These are phyloP conservation scores for Myoxocephalus aenaeus DNA, from an alignment of 2,797 vertebrate species.

Conservation along the genomic window DNA sequence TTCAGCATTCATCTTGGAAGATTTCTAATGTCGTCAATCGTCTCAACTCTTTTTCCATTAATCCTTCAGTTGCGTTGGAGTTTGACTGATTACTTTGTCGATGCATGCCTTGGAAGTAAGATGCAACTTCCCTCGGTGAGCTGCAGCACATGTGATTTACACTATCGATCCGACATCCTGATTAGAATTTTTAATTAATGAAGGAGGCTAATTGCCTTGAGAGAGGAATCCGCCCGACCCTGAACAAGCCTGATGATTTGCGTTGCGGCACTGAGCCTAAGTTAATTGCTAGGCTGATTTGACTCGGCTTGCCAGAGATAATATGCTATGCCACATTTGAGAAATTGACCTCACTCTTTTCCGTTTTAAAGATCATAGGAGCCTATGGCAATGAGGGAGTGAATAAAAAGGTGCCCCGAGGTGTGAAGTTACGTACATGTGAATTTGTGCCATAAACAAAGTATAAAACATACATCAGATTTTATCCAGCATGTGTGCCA, in stretches of 20 bases:
- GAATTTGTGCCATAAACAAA: conserved; percentile 57
- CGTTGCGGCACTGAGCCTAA: conserved; percentile 73
- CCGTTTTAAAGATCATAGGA: conserved; percentile 74
- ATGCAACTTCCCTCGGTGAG: conserved; percentile 67
- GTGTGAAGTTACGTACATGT: conserved; percentile 56
- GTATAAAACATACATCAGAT: conserved; percentile 54
- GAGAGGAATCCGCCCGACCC: conserved; percentile 73
- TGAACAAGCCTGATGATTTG: conserved; percentile 76
- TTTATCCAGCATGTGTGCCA: conserved; percentile 42
- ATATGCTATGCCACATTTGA: conserved; percentile 68
- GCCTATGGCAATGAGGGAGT: conserved; percentile 43
- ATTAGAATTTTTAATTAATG: conserved; percentile 87
- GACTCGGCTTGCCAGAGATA: conserved; percentile 75
- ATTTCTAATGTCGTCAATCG: conserved; percentile 50
- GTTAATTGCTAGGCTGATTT: conserved; percentile 80
- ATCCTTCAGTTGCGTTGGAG: conserved; percentile 50
- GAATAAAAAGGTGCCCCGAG: conserved; percentile 14
- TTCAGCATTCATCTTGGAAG: conserved; percentile 11
- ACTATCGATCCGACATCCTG: conserved; percentile 79
- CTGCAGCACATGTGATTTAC: conserved; percentile 72
- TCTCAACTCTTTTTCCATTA: conserved; percentile 48
- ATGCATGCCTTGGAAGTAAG: conserved; percentile 65
- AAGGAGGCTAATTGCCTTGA: conserved; percentile 82
- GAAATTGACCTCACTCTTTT: conserved; percentile 72
- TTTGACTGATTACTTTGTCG: conserved; percentile 72